Base-by-base conservation (phyloP, 2,113 vertebrate species). In the Arenaria interpres region DNA sequence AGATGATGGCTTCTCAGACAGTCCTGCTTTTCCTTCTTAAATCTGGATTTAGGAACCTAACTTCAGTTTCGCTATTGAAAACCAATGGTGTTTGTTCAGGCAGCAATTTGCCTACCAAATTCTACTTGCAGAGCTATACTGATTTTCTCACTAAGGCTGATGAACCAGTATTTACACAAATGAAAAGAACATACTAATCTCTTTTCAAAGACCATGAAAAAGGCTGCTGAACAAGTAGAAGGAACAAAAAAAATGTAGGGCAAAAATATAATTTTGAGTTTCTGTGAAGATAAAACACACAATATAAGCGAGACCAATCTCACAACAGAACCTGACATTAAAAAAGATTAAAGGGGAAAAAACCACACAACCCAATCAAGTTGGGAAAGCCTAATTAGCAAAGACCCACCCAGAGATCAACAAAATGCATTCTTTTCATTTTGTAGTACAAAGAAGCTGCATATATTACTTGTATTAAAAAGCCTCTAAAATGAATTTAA, bases 401-500 rank as follows among this genome's bases (percentile, higher is more conserved):
- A 39, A 95, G 73, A 97, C 73, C 76, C 83, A 91, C 64, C 80
- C 89, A 93, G 76, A 94, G 80, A 96, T 92, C 74, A 96, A 96
- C 89, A 93, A 93, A 94, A 92, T 72, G 23, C 43, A 88, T 87
- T 96, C 78, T 93, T 96, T 93, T 92, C 33, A 92, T 95, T 97
- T 84, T 81, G 71, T 48, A 89, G 60, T 86, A 97, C 81, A 97
- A 96, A 95, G 94, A 92, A 92, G 30, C 45, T 79, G 80, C 90
- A 94, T 92, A 78, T 68, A 96, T 96, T 96, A 91, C 78, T 92
- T 80, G 43, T 81, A 95, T 88, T 93, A 78, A 95, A 90, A 93
- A 96, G 86, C 84, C 50, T 77, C 89, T 96, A 90, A 94, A 93
- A 97, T 85, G 71, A 90, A 97, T 92, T 97, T 96, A 97, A 97